Evolutionary conservation across 2,113 vertebrate genomes (phyloP).

Genomic region (Brevimyrus niger): DNA sequence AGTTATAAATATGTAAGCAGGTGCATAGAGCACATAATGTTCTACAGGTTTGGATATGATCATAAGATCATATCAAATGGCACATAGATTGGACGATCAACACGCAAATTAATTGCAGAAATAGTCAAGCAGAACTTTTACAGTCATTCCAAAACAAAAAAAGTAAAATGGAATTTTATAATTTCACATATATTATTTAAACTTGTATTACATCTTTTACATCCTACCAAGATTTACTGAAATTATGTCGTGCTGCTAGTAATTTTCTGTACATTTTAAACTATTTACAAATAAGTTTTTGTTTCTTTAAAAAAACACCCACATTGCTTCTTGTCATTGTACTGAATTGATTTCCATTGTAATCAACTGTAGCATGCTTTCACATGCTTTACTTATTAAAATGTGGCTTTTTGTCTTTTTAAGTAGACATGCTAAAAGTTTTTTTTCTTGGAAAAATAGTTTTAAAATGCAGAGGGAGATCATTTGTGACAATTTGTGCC

Average conservation of each 20-base stretch:
- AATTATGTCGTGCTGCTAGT: not conserved
- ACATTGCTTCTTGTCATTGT: slow-evolving; percentile 18
- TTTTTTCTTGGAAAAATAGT: slow-evolving; percentile 21
- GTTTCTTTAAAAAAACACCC: not conserved
- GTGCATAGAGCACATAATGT: not conserved
- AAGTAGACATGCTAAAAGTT: slow-evolving; percentile 14
- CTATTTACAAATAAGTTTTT: not conserved
- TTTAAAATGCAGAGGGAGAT: slow-evolving; percentile 11
- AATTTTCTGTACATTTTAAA: not conserved
- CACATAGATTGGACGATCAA: not conserved
- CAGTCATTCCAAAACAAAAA: not conserved
- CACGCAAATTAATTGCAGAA: not conserved
- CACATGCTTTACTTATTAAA: slow-evolving; percentile 32
- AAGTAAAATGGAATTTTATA: not conserved
- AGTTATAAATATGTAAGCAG: not conserved
- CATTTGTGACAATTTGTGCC: slow-evolving; percentile 32
- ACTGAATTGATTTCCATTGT: slow-evolving; percentile 25
- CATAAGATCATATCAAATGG: not conserved
- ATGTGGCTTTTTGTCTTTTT: slow-evolving; percentile 29
- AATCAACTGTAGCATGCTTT: slow-evolving; percentile 40
- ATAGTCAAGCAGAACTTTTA: not conserved
- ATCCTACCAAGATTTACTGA: not conserved
- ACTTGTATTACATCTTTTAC: not conserved
- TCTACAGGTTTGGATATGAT: not conserved
- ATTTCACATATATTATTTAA: not conserved